phyloP scores from a whole-genome alignment of 2,888 invertebrate genomes.

The Agrypnus murinus region DNA sequence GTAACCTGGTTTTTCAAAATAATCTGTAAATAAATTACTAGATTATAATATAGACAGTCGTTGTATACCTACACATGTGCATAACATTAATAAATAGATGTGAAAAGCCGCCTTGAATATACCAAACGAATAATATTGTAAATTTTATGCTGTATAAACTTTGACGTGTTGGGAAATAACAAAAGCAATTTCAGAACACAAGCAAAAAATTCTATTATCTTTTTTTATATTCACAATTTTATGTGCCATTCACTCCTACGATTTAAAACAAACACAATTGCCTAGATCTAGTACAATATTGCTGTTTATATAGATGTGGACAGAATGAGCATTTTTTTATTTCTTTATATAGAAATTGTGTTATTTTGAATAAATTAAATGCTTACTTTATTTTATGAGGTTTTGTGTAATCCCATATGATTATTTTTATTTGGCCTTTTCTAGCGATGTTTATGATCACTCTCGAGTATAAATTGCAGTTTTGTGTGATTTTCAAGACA shows the following conservation, averaged over 20 bases:
- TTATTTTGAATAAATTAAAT: too few species aligned
- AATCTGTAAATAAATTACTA: slow-evolving; percentile 59
- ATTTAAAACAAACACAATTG: slow-evolving; percentile 15
- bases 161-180: slow-evolving; percentile 34
- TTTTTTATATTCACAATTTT: slow-evolving; percentile 29
- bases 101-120: slow-evolving; percentile 41
- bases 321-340: background rate
- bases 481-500: too few species aligned
- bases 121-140: slow-evolving; percentile 32
- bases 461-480: too few species aligned
- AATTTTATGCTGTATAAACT: slow-evolving; percentile 31
- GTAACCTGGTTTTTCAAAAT: slow-evolving; percentile 64
- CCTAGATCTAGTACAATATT: slow-evolving; percentile 11
- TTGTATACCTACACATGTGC: slow-evolving; percentile 52
- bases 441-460: too few species aligned
- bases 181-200: slow-evolving; percentile 30
- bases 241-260: slow-evolving; percentile 40
- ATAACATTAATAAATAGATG: slow-evolving; percentile 50
- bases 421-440: too few species aligned
- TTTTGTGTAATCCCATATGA: too few species aligned
- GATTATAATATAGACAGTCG: slow-evolving; percentile 58
- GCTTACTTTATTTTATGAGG: too few species aligned
- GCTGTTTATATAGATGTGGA: slow-evolving; percentile 1
- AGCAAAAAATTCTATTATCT: slow-evolving; percentile 29
- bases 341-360: background rate